A percentile compares a stretch with the other conserved stretches of the same genome.
phyloP scores from a whole-genome alignment of 2,113 vertebrate species.

The Microtus pennsylvanicus region DNA sequence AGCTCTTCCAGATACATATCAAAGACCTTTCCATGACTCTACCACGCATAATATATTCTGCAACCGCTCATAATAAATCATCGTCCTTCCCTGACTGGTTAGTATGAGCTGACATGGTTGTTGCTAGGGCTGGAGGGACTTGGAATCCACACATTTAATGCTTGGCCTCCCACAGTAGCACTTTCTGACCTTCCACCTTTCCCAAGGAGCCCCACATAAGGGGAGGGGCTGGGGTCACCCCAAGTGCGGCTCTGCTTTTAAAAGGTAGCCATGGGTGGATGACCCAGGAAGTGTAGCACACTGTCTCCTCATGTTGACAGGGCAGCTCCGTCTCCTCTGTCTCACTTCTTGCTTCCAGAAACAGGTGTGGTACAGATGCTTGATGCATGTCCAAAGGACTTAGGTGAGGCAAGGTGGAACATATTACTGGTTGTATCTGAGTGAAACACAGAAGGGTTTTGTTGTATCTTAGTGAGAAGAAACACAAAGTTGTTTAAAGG shows the following conservation, averaged over 20 bases:
- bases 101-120: constrained; percentile 61
- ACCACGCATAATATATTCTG: constrained; percentile 86
- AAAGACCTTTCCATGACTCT: constrained; percentile 84
- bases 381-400: background rate
- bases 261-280: background rate
- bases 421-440: background rate
- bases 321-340: background rate
- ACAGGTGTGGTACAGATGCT: background rate
- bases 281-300: background rate
- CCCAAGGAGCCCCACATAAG: background rate
- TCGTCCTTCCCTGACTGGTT: constrained; percentile 61
- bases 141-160: background rate
- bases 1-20: constrained; percentile 87
- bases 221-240: background rate
- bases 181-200: background rate
- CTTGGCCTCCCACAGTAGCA: accelerated
- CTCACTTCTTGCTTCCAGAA: constrained; percentile 30
- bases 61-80: constrained; percentile 87
- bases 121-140: background rate
- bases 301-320: background rate
- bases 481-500: background rate
- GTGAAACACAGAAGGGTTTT: background rate
- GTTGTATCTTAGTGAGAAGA: background rate
- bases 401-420: background rate
- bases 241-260: background rate